These are phyloP conservation scores for Hoplodrina ambigua DNA, from an alignment of 2,888 invertebrate species.

Conservation along the genomic window DNA sequence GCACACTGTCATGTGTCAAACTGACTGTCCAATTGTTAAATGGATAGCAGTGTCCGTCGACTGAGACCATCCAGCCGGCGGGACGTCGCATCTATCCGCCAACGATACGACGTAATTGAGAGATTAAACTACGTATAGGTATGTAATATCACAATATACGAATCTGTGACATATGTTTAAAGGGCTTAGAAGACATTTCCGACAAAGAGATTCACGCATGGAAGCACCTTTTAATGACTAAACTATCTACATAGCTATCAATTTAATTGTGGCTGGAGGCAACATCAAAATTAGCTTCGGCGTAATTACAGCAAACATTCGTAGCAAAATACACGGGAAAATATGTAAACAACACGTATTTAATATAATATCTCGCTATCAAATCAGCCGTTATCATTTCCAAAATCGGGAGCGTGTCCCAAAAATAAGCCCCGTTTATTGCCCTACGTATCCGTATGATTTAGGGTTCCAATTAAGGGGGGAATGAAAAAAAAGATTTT, in stretches of 20 bases:
- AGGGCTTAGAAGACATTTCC: conserved; percentile 34
- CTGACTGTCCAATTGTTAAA: conserved; percentile 78
- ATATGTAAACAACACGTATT: conserved; percentile 51
- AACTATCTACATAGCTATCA: conserved; percentile 43
- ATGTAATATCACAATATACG: conserved; percentile 14
- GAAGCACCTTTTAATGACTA: conserved; percentile 50
- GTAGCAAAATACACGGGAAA: conserved; percentile 35
- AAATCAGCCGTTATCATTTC: conserved; percentile 54
- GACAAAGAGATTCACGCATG: conserved; percentile 52
- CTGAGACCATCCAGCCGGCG: conserved; percentile 71
- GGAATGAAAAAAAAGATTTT: conserved; percentile 74
- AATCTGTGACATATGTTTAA: conserved; percentile 1
- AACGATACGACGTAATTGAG: conserved; percentile 71
- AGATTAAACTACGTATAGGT: conserved; percentile 55
- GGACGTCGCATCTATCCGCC: conserved; percentile 71
- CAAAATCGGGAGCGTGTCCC: conserved; percentile 56
- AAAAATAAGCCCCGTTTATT: conserved; percentile 63
- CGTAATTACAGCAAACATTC: conserved; percentile 47
- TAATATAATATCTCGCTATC: conserved; percentile 51
- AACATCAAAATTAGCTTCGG: conserved; percentile 38
- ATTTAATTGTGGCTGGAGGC: conserved; percentile 35
- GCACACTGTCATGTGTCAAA: conserved; percentile 77
- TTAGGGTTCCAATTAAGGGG: conserved; percentile 71
- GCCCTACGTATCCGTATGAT: conserved; percentile 69
- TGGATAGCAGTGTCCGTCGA: conserved; percentile 76